Conservation (phyloP, 1,140 invertebrate genomes). For the Agrypnia vestita region DNA sequence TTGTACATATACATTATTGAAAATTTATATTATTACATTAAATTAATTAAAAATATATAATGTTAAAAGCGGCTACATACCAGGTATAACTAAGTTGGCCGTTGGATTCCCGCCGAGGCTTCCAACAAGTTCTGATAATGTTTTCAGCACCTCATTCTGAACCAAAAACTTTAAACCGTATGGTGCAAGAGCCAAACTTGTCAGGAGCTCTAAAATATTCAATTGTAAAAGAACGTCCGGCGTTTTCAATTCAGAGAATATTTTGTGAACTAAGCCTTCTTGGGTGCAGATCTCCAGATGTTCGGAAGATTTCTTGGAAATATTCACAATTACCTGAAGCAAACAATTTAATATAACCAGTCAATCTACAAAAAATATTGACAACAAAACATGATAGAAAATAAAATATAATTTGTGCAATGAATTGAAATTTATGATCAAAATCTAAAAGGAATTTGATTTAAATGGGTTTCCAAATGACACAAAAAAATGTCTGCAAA, state of each 20-base stretch:
- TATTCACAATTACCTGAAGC: slow-evolving; percentile 79
- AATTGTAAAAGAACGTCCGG: slow-evolving; percentile 85
- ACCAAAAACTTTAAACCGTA: slow-evolving; percentile 84
- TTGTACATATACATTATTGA: too few species aligned
- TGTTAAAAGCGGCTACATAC: slow-evolving; percentile 65
- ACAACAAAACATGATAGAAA: too few species aligned
- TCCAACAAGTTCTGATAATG: slow-evolving; percentile 76
- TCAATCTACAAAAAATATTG: too few species aligned
- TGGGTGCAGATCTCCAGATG: slow-evolving; percentile 73
- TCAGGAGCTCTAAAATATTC: slow-evolving; percentile 84
- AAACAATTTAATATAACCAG: too few species aligned
- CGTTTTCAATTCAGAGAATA: slow-evolving; percentile 79
- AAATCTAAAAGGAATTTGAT: too few species aligned
- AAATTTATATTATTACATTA: too few species aligned
- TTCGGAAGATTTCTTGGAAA: slow-evolving; percentile 75
- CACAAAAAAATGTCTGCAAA: too few species aligned
- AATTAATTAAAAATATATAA: neutral
- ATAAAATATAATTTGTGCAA: too few species aligned
- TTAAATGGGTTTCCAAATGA: too few species aligned
- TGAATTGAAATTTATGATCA: too few species aligned
- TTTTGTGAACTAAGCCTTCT: slow-evolving; percentile 78
- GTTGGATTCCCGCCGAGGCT: slow-evolving; percentile 76
- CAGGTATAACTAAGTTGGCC: slow-evolving; percentile 77
- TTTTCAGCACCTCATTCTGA: slow-evolving; percentile 76
- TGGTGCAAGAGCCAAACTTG: slow-evolving; percentile 77